Conservation (phyloP, 2,888 invertebrate species). For the Creontiades dilutus region DNA sequence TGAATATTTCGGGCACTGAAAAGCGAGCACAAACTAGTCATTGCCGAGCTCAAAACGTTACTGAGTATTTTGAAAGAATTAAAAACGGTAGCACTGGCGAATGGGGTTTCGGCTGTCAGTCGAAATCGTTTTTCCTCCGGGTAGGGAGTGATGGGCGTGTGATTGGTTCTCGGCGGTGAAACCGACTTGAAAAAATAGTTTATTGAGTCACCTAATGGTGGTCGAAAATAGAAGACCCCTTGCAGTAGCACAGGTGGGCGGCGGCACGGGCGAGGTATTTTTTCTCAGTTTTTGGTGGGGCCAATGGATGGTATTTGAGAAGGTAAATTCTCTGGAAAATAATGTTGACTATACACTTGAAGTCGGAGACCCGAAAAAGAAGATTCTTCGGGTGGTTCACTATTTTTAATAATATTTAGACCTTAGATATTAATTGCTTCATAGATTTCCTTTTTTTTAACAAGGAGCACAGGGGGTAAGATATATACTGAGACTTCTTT, state of each 20-base stretch:
- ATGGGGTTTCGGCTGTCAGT: neutral
- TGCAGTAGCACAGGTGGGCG: neutral
- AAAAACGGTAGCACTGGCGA: neutral
- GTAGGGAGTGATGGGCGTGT: conserved; percentile 17
- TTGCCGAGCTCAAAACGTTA: conserved; percentile 1
- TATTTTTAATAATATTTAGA: too few species aligned
- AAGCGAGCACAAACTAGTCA: conserved; percentile 11
- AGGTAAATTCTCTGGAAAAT: too few species aligned
- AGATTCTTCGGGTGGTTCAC: too few species aligned
- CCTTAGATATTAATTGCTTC: too few species aligned
- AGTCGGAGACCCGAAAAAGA: too few species aligned
- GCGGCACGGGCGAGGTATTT: too few species aligned
- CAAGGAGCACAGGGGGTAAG: too few species aligned
- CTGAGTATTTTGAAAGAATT: conserved; percentile 30
- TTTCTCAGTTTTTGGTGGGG: too few species aligned
- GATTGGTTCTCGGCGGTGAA: neutral
- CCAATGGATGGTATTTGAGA: too few species aligned
- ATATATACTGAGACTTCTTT: too few species aligned
- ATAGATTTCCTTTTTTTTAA: too few species aligned
- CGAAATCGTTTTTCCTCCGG: neutral
- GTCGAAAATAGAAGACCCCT: conserved; percentile 12
- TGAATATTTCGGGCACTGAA: neutral
- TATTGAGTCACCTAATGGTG: conserved; percentile 54
- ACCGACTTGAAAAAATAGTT: conserved; percentile 13
- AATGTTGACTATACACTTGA: too few species aligned